Percentiles rank a stretch among this genome's conserved stretches.
These are phyloP conservation scores for Psammodynastes pulverulentus DNA, from an alignment of 2,113 vertebrate species.

Conservation along the genomic window DNA sequence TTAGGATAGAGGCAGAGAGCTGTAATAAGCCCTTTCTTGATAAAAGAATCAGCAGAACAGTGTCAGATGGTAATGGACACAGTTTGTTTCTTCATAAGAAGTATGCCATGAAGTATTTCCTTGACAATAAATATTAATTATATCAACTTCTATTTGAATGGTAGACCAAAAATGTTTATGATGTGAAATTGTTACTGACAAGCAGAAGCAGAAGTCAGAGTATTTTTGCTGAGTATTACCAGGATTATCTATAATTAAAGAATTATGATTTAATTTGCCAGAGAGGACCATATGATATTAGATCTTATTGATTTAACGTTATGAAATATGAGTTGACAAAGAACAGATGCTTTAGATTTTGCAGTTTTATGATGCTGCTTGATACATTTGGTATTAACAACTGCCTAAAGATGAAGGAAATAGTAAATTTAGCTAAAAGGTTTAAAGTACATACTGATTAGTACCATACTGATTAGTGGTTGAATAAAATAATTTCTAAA, in stretches of 20 bases:
- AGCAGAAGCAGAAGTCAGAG: not conserved
- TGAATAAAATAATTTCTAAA: not conserved
- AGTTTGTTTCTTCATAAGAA: not conserved
- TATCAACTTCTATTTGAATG: not conserved
- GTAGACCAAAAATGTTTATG: not conserved
- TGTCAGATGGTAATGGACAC: not conserved
- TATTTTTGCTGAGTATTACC: conserved; percentile 12
- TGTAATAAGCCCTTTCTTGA: not conserved
- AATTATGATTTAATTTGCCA: conserved; percentile 26
- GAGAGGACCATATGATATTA: not conserved
- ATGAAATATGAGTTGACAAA: conserved; percentile 26
- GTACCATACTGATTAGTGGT: not conserved
- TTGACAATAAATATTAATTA: not conserved
- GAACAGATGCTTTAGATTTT: not conserved
- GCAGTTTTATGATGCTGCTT: not conserved
- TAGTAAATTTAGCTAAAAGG: not conserved
- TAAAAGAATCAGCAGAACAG: not conserved
- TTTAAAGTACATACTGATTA: not conserved
- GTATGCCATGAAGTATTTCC: not conserved
- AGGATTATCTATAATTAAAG: conserved; percentile 26
- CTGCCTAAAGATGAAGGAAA: conserved; percentile 23
- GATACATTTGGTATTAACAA: not conserved
- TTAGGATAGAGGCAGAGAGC: not conserved
- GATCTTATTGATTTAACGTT: not conserved
- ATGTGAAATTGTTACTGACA: not conserved